These are phyloP conservation scores for Neoniphon sammara DNA, from an alignment of 2,797 vertebrate species.

Conservation along the genomic window DNA sequence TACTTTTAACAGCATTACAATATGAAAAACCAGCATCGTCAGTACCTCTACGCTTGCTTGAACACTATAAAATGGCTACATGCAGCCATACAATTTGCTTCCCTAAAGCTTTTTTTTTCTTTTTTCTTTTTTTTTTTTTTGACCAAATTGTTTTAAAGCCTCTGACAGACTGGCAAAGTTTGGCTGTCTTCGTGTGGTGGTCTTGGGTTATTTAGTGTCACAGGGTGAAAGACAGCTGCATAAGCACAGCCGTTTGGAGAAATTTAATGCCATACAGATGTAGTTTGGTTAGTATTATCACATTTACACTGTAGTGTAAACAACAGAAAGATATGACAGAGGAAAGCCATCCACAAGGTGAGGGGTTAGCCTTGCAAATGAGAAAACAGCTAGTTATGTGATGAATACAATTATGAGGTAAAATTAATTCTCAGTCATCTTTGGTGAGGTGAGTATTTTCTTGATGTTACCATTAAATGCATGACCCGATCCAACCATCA, in stretches of 20 bases:
- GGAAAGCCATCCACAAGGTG: conserved; percentile 5
- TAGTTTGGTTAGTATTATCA: conserved; percentile 17
- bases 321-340: conserved; percentile 9
- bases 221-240: background rate
- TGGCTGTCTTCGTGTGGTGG: conserved; percentile 26
- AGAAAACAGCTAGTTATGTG: background rate
- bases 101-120: conserved; percentile 60
- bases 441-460: conserved; percentile 2
- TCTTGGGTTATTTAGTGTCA: background rate
- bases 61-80: conserved; percentile 67
- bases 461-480: background rate
- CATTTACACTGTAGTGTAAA: too few relatives aligned
- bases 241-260: background rate
- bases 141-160: conserved; percentile 36
- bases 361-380: conserved; percentile 3
- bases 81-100: conserved; percentile 64
- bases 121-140: conserved; percentile 46
- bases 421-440: conserved; percentile 6
- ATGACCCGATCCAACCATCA: background rate
- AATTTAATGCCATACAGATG: background rate
- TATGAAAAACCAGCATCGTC: conserved; percentile 75
- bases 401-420: background rate
- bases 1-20: conserved; percentile 62
- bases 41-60: conserved; percentile 77
- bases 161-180: conserved; percentile 39